Base-by-base conservation (phyloP, 2,797 vertebrate species). In the Channa striata region DNA sequence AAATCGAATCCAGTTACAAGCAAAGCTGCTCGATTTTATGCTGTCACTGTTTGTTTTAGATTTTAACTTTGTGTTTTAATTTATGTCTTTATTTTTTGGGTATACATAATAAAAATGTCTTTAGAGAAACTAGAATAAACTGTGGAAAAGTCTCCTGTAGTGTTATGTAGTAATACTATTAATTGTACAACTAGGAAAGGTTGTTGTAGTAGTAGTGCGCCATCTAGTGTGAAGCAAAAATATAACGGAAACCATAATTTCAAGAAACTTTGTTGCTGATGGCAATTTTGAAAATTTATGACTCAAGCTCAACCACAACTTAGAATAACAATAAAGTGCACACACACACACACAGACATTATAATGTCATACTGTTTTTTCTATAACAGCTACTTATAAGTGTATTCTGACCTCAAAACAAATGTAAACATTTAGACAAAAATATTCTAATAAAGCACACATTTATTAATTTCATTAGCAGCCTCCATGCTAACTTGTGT, bases 211-310 rank as follows among this genome's bases (percentile, higher is more conserved):
- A 2, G 74, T 17, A 82, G 68, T 80, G 86, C 76, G n/a, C 91
- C 92, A 88, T 82, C 93, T 92, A 83, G 77, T 84, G 88, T 48
- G 67, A 9, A 40, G 43, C 2, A 12, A 46, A 53, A 56, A 52
- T 12, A 65, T 1, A 71, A 40, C 3, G 11, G 16, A 14, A 0
- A 20, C 11, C 11, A 23, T 2, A 1, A 10, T 4, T 21, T 40
- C 16, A 44, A 3, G 34, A 25, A 13, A 48, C 17, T 14, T 36
- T 33, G 20, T 33, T 20, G 20, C 10, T 21, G 23, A n/a, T 17
- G 11, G 19, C 1, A 14, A 19, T 11, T 17, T 33, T 25, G 21
- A 17, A 7, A 54, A 19, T 37, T 13, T 1, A 16, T 17, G 16
- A 37, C 48, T 42, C 20, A 14, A 44, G 30, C 14, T 9, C 13